Evolutionary conservation across 2,888 invertebrate species (phyloP).

Genomic region (Sphecodes monilicornis): DNA sequence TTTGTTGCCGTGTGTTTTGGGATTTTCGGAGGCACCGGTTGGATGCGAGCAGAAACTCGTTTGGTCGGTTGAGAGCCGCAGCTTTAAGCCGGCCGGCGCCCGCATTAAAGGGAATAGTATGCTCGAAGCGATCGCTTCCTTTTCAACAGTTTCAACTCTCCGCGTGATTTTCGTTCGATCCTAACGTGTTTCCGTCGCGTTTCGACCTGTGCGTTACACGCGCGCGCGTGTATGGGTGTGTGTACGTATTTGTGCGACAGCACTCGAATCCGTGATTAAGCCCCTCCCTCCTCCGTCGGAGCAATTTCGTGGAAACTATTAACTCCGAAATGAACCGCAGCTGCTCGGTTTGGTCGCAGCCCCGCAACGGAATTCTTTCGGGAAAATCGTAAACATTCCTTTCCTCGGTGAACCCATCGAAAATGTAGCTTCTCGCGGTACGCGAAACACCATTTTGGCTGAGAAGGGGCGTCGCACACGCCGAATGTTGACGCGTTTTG

Average conservation of each 20-base stretch:
- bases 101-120: constrained; percentile 80
- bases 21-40: neutral
- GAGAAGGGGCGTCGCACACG: constrained; percentile 19
- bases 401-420: constrained; percentile 9
- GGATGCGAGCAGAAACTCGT: constrained; percentile 27
- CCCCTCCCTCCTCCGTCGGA: neutral
- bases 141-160: constrained; percentile 11
- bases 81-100: constrained; percentile 79
- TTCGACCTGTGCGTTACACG: neutral
- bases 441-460: constrained; percentile 14
- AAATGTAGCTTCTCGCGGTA: constrained; percentile 49
- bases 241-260: neutral
- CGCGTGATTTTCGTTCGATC: neutral
- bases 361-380: neutral
- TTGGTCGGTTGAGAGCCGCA: constrained; percentile 19
- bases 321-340: constrained; percentile 34
- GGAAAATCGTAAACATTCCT: constrained; percentile 11
- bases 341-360: neutral
- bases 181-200: neutral
- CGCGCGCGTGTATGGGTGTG: neutral
- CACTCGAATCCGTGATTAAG: neutral
- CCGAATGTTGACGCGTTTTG: constrained; percentile 31
- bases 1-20: neutral
- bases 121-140: constrained; percentile 54
- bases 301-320: neutral